Conservation (phyloP, 2,797 vertebrate species). For the Rhabdomys pumilio region DNA sequence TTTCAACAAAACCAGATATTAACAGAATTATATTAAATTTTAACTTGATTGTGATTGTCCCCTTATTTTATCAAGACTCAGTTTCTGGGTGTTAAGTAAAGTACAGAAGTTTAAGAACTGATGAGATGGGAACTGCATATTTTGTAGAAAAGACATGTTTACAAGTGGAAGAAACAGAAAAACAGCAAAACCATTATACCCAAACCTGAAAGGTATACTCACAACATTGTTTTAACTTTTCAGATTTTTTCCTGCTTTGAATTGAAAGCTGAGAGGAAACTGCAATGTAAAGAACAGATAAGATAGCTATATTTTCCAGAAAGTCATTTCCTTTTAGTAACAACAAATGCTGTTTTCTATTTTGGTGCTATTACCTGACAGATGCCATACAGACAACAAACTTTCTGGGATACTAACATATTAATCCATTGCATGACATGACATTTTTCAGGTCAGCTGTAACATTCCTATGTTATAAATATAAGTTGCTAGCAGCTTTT, state of each 20-base stretch:
- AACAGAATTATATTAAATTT: neutral
- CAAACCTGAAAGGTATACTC: neutral
- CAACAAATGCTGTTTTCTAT: neutral
- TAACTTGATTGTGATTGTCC: neutral
- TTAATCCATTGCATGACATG: neutral
- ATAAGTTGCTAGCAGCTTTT: neutral
- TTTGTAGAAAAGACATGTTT: neutral
- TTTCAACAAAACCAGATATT: neutral
- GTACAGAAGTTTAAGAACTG: neutral
- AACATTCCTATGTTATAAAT: conserved; percentile 5
- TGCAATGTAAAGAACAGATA: neutral
- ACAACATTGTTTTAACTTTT: neutral
- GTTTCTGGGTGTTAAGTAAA: neutral
- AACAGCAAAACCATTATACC: neutral
- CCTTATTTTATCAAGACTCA: neutral
- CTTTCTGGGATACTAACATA: neutral
- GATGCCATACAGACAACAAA: neutral
- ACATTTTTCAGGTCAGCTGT: neutral
- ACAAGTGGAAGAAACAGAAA: neutral
- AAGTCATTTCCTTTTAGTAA: neutral
- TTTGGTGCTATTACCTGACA: neutral
- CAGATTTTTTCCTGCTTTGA: neutral
- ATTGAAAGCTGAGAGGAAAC: neutral
- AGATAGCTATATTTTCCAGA: neutral
- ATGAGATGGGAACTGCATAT: neutral